A percentile compares a stretch with the other conserved stretches of the same genome.
phyloP scores from a whole-genome alignment of 1,140 invertebrate species.

The Drosophila persimilis region DNA sequence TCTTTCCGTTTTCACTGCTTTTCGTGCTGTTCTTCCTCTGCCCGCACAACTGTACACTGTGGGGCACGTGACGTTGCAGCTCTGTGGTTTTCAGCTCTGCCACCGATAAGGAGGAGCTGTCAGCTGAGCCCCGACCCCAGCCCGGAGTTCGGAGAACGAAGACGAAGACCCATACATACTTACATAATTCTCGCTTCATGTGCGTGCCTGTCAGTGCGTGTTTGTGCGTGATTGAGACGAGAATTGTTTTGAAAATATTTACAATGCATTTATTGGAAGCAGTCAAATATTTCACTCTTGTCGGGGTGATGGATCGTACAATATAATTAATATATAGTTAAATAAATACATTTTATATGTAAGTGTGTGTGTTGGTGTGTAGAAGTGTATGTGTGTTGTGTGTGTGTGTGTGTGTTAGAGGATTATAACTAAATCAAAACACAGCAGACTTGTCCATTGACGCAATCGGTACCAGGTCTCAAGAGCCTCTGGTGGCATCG shows the following conservation, averaged over 20 bases:
- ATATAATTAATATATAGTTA: conserved; percentile 66
- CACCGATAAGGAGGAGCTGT: conserved; percentile 21
- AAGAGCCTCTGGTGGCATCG: conserved; percentile 52
- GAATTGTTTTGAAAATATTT: conserved; percentile 43
- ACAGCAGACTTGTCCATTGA: conserved; percentile 75
- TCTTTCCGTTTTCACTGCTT: conserved; percentile 9
- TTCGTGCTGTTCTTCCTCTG: conserved; percentile 5
- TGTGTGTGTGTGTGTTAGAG: conserved; percentile 10
- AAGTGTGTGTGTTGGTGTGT: conserved; percentile 13
- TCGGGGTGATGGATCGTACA: conserved; percentile 44
- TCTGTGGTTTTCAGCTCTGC: neutral
- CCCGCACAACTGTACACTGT: conserved; percentile 44
- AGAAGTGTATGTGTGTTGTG: conserved; percentile 10
- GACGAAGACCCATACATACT: conserved; percentile 20
- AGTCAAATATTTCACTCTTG: conserved; percentile 42
- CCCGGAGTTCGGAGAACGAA: too few species aligned
- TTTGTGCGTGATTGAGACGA: neutral
- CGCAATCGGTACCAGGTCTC: conserved; percentile 70
- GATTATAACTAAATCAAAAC: conserved; percentile 53
- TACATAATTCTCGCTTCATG: conserved; percentile 35
- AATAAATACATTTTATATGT: conserved; percentile 68
- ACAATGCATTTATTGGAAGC: conserved; percentile 54
- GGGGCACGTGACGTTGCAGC: conserved; percentile 36
- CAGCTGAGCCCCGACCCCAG: conserved; percentile 15
- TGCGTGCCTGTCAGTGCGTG: conserved; percentile 1